Evolutionary conservation across 2,888 invertebrate genomes (phyloP).

Genomic region (Griposia aprilina): DNA sequence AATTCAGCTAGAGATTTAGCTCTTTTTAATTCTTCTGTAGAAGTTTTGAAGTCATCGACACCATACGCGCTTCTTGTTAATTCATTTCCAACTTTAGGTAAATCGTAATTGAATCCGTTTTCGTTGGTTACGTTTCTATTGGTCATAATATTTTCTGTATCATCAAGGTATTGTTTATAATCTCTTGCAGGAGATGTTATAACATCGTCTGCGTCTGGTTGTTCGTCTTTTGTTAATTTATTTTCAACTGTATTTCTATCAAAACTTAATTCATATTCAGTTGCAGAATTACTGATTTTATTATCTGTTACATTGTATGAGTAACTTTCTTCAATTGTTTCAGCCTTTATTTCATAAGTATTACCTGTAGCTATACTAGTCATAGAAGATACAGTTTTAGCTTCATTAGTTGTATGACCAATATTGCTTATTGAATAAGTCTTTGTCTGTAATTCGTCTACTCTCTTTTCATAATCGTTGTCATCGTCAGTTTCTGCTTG

Average conservation of each 20-base stretch:
- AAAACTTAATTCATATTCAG: constrained; percentile 18
- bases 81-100: constrained; percentile 2
- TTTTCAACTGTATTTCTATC: constrained; percentile 18
- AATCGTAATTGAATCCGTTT: constrained; percentile 29
- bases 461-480: constrained; percentile 27
- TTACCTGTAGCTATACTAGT: not conserved
- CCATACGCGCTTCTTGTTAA: constrained; percentile 44
- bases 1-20: constrained; percentile 79
- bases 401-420: constrained; percentile 12
- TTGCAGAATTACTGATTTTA: not conserved
- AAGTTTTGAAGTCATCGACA: constrained; percentile 27
- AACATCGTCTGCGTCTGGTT: not conserved
- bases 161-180: not conserved
- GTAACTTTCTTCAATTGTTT: constrained; percentile 24
- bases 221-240: not conserved
- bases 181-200: constrained; percentile 7
- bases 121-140: constrained; percentile 8
- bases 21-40: constrained; percentile 66
- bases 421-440: constrained; percentile 26
- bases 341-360: constrained; percentile 9
- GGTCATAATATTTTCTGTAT: not conserved
- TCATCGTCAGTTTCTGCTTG: constrained; percentile 2
- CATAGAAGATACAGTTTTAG: constrained; percentile 18
- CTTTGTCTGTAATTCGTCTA: constrained; percentile 25
- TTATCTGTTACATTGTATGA: not conserved